Conservation (phyloP, 1,140 invertebrate species). For the Drosophila tropicalis region DNA sequence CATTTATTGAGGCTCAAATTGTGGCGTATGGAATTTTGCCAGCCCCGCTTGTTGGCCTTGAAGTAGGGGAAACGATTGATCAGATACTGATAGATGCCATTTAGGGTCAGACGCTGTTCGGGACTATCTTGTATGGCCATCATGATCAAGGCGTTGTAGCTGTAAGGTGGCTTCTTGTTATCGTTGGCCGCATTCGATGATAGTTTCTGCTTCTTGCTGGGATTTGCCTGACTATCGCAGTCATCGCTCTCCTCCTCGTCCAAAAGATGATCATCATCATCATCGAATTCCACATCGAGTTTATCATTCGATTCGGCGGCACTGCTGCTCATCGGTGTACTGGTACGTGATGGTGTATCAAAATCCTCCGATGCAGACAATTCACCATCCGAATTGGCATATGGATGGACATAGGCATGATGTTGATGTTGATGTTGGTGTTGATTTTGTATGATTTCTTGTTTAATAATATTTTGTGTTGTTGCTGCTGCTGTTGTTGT, state of each 20-base stretch:
- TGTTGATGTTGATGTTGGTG: slow-evolving; percentile 30
- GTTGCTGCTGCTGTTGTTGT: slow-evolving; percentile 6
- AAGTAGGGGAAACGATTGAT: slow-evolving; percentile 99
- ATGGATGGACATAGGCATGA: slow-evolving; percentile 58
- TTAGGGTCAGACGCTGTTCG: slow-evolving; percentile 96
- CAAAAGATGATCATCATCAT: slow-evolving; percentile 65
- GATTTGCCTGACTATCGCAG: slow-evolving; percentile 47
- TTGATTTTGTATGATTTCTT: slow-evolving; percentile 43
- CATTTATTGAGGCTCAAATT: slow-evolving; percentile 99
- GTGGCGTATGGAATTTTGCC: slow-evolving; percentile 99
- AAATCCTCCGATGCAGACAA: slow-evolving; percentile 75
- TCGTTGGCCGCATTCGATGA: slow-evolving; percentile 71
- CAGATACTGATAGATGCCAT: slow-evolving; percentile 99
- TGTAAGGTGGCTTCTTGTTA: slow-evolving; percentile 97
- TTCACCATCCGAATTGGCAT: slow-evolving; percentile 79
- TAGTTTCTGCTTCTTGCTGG: slow-evolving; percentile 76
- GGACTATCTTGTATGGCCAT: slow-evolving; percentile 98
- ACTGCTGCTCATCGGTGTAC: slow-evolving; percentile 80
- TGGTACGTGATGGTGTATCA: slow-evolving; percentile 73
- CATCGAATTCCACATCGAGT: slow-evolving; percentile 71
- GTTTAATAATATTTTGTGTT: slow-evolving; percentile 46
- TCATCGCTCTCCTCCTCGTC: slow-evolving; percentile 69
- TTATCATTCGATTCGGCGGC: slow-evolving; percentile 72
- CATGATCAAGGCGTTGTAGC: slow-evolving; percentile 99
- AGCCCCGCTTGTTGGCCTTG: slow-evolving; percentile 98